These are phyloP conservation scores for Nomada flava DNA, from an alignment of 2,888 invertebrate genomes.

Conservation along the genomic window DNA sequence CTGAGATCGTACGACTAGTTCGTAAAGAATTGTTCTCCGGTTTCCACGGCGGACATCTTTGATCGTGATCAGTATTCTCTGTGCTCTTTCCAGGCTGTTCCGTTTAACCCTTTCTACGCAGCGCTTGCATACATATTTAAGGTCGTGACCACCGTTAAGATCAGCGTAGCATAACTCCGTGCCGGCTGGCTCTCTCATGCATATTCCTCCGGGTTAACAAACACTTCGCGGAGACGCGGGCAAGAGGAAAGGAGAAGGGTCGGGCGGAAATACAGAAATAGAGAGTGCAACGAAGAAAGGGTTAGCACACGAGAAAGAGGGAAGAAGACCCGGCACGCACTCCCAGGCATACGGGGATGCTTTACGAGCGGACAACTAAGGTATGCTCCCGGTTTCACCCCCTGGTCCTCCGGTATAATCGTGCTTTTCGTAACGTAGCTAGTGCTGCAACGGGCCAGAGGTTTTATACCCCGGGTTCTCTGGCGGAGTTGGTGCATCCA, in stretches of 20 bases:
- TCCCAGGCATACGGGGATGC: constrained; percentile 82
- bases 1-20: neutral
- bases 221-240: constrained; percentile 70
- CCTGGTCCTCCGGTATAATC: constrained; percentile 63
- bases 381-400: constrained; percentile 80
- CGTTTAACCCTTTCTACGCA: constrained; percentile 47
- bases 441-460: constrained; percentile 67
- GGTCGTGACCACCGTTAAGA: constrained; percentile 78
- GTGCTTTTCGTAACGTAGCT: constrained; percentile 75
- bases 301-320: constrained; percentile 43
- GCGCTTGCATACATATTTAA: constrained; percentile 74
- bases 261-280: constrained; percentile 49
- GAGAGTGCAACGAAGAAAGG: constrained; percentile 62
- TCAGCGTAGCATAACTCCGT: constrained; percentile 80
- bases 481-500: constrained; percentile 66
- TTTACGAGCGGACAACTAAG: constrained; percentile 84
- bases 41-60: neutral
- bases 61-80: constrained; percentile 14
- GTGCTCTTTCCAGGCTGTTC: constrained; percentile 13
- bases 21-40: neutral
- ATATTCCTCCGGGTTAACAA: constrained; percentile 80
- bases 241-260: constrained; percentile 55
- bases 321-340: constrained; percentile 68
- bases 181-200: constrained; percentile 78
- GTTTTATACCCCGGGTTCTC: constrained; percentile 65